A percentile compares a stretch with the other conserved stretches of the same genome.
phyloP scores from a whole-genome alignment of 1,140 invertebrate genomes.

The Drosophila elegans region DNA sequence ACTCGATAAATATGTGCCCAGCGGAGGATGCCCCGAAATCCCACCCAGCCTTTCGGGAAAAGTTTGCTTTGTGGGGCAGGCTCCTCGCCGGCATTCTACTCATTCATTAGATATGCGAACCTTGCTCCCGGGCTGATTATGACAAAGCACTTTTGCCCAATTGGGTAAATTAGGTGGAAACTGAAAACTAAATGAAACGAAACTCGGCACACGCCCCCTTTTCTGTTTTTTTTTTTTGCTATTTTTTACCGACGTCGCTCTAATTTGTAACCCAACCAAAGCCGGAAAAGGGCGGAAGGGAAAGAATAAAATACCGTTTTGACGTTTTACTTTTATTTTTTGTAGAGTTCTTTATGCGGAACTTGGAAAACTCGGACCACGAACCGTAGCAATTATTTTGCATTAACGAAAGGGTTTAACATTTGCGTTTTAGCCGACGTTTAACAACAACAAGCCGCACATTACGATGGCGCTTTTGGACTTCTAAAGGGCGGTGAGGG shows the following conservation, averaged over 20 bases:
- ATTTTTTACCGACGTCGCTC: slow-evolving; percentile 55
- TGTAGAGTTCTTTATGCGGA: slow-evolving; percentile 17
- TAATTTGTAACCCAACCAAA: slow-evolving; percentile 63
- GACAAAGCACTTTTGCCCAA: slow-evolving; percentile 83
- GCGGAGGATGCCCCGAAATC: slow-evolving; percentile 30
- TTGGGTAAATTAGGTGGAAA: slow-evolving; percentile 83
- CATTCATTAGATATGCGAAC: slow-evolving; percentile 83
- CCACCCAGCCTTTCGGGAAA: slow-evolving; percentile 33
- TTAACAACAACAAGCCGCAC: slow-evolving; percentile 69
- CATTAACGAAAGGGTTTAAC: slow-evolving; percentile 83
- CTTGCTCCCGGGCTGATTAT: slow-evolving; percentile 81
- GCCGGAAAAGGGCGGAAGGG: slow-evolving; percentile 27
- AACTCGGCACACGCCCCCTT: slow-evolving; percentile 75
- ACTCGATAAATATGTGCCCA: slow-evolving; percentile 82
- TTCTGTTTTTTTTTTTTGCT: slow-evolving; percentile 3
- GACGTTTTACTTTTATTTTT: slow-evolving; percentile 56
- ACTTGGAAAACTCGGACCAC: slow-evolving; percentile 63
- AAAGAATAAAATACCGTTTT: slow-evolving; percentile 40
- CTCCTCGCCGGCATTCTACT: slow-evolving; percentile 22
- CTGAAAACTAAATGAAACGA: slow-evolving; percentile 83
- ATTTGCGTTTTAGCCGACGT: slow-evolving; percentile 80
- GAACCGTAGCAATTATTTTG: slow-evolving; percentile 80
- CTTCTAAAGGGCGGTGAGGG: background rate
- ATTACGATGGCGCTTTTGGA: slow-evolving; percentile 45
- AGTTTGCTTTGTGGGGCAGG: slow-evolving; percentile 56